Percentiles rank a stretch among this genome's conserved stretches.
Conservation (phyloP, 2,888 invertebrate species). For the Macrosiphum euphorbiae region DNA sequence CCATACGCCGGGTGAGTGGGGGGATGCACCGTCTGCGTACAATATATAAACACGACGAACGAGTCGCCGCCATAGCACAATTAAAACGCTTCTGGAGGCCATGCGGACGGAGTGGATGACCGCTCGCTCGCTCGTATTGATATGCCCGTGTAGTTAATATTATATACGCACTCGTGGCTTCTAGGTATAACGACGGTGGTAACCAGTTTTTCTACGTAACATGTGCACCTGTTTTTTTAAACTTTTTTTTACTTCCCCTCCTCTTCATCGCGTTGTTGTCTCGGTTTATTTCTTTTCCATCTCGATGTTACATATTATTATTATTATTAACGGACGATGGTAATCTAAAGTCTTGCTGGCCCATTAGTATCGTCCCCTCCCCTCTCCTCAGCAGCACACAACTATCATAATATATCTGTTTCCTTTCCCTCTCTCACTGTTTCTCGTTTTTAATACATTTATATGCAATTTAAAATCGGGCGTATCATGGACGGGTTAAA, state of each 20-base stretch:
- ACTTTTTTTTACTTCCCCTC: conserved; percentile 30
- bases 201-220: conserved; percentile 62
- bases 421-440: background rate
- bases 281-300: conserved; percentile 51
- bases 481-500: background rate
- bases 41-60: conserved; percentile 42
- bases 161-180: conserved; percentile 57
- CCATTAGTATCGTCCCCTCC: conserved; percentile 39
- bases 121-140: conserved; percentile 61
- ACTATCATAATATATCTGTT: background rate
- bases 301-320: conserved; percentile 56
- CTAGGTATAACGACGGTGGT: conserved; percentile 60
- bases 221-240: conserved; percentile 61
- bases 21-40: background rate
- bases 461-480: conserved; percentile 26
- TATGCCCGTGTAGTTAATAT: conserved; percentile 58
- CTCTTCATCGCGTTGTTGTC: conserved; percentile 6
- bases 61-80: conserved; percentile 41
- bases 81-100: conserved; percentile 65
- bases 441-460: conserved; percentile 15
- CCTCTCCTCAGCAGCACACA: background rate
- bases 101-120: conserved; percentile 60
- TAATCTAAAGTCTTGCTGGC: conserved; percentile 40
- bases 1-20: background rate
- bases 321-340: conserved; percentile 54